phyloP scores from a whole-genome alignment of 2,113 vertebrate species.

The Herpailurus yagouaroundi region DNA sequence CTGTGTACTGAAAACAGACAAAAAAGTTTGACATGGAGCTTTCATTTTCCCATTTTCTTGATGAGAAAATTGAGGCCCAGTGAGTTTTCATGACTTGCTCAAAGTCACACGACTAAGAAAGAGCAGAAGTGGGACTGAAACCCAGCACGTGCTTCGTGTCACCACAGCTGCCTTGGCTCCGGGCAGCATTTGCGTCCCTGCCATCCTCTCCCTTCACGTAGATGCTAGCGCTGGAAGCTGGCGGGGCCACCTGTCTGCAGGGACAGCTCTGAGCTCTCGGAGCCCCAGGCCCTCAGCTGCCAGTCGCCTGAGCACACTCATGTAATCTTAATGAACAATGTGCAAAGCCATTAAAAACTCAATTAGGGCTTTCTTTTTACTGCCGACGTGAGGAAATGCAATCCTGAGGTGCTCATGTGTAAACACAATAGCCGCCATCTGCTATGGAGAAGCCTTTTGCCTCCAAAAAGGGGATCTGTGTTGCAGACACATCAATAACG shows the following conservation, averaged over 20 bases:
- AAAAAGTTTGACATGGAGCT: accelerated
- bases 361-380: slow-evolving; percentile 89
- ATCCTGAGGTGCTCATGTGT: slow-evolving; percentile 91
- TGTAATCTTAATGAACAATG: slow-evolving; percentile 90
- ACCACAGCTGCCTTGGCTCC: background rate
- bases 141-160: accelerated
- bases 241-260: slow-evolving; percentile 64
- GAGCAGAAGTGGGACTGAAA: background rate
- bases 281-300: slow-evolving; percentile 82
- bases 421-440: slow-evolving; percentile 90
- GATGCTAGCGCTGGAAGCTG: background rate
- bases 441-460: slow-evolving; percentile 79
- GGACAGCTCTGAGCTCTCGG: slow-evolving; percentile 41
- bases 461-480: slow-evolving; percentile 81
- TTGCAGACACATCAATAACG: slow-evolving; percentile 86
- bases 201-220: background rate
- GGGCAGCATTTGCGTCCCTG: background rate
- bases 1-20: background rate
- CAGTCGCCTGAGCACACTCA: slow-evolving; percentile 78
- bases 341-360: slow-evolving; percentile 94
- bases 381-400: slow-evolving; percentile 87
- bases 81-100: background rate
- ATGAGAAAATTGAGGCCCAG: background rate
- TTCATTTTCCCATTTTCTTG: background rate
- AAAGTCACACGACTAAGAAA: background rate